A percentile compares a stretch with the other conserved stretches of the same genome.
Evolutionary conservation across 2,113 vertebrate species (phyloP).

Genomic region (Sinocyclocheilus grahami): DNA sequence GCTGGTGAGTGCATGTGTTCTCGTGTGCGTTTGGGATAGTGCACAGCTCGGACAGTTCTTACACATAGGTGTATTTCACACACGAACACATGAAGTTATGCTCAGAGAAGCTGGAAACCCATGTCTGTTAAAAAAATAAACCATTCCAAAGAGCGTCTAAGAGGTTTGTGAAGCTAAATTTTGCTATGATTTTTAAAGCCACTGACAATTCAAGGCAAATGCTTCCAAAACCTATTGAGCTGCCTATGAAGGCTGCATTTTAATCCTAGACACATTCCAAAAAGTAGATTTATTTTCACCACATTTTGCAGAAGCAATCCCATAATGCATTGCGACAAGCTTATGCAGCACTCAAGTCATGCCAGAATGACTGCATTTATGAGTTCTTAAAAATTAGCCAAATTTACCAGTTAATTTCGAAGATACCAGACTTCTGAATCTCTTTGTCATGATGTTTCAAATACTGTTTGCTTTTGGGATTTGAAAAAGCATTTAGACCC

Average conservation of each 20-base stretch:
- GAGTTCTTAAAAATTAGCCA: neutral
- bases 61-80: neutral
- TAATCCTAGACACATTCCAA: neutral
- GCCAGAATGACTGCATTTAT: neutral
- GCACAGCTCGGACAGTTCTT: neutral
- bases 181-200: neutral
- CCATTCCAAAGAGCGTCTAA: neutral
- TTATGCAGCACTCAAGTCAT: neutral
- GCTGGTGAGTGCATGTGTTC: conserved; percentile 23
- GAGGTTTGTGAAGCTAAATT: neutral
- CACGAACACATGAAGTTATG: neutral
- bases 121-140: too few species aligned
- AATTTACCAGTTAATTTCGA: neutral
- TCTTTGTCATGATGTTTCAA: neutral
- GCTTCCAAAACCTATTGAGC: neutral
- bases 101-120: neutral
- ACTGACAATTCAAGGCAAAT: neutral
- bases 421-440: neutral
- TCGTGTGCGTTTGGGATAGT: neutral
- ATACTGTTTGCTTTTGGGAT: too few species aligned
- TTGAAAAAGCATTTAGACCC: neutral
- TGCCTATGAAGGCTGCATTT: neutral
- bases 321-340: neutral
- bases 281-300: neutral
- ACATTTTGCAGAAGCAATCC: neutral